Conservation (phyloP, 2,888 invertebrate genomes). For the Rhingia campestris region DNA sequence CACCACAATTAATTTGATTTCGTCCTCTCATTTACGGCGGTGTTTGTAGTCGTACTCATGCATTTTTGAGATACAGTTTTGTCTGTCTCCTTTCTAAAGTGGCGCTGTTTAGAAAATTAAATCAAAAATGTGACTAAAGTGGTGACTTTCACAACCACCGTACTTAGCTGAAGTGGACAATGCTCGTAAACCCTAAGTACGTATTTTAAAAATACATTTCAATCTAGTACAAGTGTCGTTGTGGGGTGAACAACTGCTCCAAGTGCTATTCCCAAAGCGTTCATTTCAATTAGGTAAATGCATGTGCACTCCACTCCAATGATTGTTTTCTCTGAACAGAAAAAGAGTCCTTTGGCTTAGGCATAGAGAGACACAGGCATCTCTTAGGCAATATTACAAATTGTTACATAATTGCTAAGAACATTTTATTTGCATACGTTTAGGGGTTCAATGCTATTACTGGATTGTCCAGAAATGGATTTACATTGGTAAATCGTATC, state of each 20-base stretch:
- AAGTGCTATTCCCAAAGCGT: conserved; percentile 59
- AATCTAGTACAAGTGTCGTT: conserved; percentile 16
- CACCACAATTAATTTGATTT: conserved; percentile 67
- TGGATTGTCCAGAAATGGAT: too few relatives aligned
- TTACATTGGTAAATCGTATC: too few relatives aligned
- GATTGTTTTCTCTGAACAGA: conserved; percentile 22
- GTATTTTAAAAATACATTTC: conserved; percentile 16
- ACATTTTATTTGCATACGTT: too few relatives aligned
- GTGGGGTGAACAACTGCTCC: conserved; percentile 18
- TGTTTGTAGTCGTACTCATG: not conserved
- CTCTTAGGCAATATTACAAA: not conserved
- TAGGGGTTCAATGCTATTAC: too few relatives aligned
- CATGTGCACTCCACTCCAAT: conserved; percentile 65
- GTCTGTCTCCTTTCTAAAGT: not conserved
- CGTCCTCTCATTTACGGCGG: conserved; percentile 3
- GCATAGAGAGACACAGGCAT: not conserved
- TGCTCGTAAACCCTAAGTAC: conserved; percentile 5
- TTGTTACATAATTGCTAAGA: not conserved
- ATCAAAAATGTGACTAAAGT: conserved; percentile 17
- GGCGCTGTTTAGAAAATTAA: conserved; percentile 12
- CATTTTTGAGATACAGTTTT: conserved; percentile 11
- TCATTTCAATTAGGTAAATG: conserved; percentile 72
- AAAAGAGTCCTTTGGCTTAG: conserved; percentile 35
- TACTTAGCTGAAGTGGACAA: conserved; percentile 32
- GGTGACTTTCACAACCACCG: conserved; percentile 22